A percentile compares a stretch with the other conserved stretches of the same genome.
phyloP scores from a whole-genome alignment of 2,888 invertebrate species.

The Cactoblastis cactorum region DNA sequence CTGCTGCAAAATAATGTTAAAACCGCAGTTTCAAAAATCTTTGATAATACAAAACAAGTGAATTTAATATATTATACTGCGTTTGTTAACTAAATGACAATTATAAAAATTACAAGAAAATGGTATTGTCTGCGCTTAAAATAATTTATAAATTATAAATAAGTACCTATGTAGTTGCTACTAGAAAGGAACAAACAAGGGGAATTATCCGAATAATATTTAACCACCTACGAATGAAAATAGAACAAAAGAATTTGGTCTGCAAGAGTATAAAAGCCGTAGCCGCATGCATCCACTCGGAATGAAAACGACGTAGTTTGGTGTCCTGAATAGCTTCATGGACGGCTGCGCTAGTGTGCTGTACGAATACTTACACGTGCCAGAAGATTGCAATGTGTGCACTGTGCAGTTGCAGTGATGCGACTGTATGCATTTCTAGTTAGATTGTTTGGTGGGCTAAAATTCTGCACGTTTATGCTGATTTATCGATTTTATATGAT shows the following conservation, averaged over 20 bases:
- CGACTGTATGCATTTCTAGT: neutral
- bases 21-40: too few relatives aligned
- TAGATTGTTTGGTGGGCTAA: conserved; percentile 6
- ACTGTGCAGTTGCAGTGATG: conserved; percentile 28
- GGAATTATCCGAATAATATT: neutral
- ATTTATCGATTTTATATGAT: neutral
- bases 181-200: too few relatives aligned
- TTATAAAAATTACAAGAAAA: too few relatives aligned
- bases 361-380: conserved; percentile 47
- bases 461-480: neutral
- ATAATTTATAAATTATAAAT: too few relatives aligned
- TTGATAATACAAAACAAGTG: too few relatives aligned
- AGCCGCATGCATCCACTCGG: conserved; percentile 16
- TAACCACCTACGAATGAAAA: conserved; percentile 12
- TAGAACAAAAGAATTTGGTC: conserved; percentile 14
- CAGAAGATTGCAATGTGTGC: conserved; percentile 37
- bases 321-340: conserved; percentile 24
- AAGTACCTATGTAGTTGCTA: too few relatives aligned
- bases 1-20: neutral
- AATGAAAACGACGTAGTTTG: conserved; percentile 14
- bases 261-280: conserved; percentile 7
- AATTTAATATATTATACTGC: too few relatives aligned
- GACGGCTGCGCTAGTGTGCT: conserved; percentile 28
- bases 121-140: too few relatives aligned
- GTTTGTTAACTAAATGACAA: too few relatives aligned